These are phyloP conservation scores for Drosophila chauvacae DNA, from an alignment of 1,140 invertebrate genomes.

Conservation along the genomic window DNA sequence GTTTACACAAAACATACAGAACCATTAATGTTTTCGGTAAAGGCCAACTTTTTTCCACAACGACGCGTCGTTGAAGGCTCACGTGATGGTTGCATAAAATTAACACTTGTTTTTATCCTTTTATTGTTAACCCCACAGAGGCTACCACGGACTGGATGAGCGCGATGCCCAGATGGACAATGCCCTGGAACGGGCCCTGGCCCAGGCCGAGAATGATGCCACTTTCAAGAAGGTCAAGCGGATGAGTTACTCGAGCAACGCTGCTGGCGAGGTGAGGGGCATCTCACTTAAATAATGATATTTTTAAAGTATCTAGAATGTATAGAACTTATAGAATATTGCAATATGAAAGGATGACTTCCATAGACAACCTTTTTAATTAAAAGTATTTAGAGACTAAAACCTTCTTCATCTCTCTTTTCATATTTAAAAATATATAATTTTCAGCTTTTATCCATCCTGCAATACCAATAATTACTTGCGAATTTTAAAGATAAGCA, in stretches of 20 bases:
- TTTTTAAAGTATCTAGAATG: neutral
- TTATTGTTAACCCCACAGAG: slow-evolving; percentile 21
- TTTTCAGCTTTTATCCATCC: no score
- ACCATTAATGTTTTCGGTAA: slow-evolving; percentile 41
- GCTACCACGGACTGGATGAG: slow-evolving; percentile 73
- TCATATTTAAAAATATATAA: neutral
- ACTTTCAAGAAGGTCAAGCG: slow-evolving; percentile 89
- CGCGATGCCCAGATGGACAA: slow-evolving; percentile 85
- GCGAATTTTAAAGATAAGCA: no score
- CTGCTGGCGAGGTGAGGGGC: slow-evolving; percentile 87
- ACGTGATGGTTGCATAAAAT: slow-evolving; percentile 34
- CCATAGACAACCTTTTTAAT: no score
- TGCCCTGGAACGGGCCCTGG: slow-evolving; percentile 87
- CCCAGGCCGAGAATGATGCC: slow-evolving; percentile 88
- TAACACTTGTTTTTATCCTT: slow-evolving; percentile 20
- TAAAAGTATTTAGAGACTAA: neutral
- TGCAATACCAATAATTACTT: neutral
- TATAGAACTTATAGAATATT: neutral
- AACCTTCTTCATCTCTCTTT: neutral
- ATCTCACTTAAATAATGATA: neutral
- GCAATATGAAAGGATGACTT: neutral
- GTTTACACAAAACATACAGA: slow-evolving; percentile 45
- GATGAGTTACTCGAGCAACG: slow-evolving; percentile 89
- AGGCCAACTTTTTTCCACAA: slow-evolving; percentile 32
- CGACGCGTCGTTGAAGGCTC: slow-evolving; percentile 33